These are phyloP conservation scores for Drosophila littoralis DNA, from an alignment of 1,140 invertebrate genomes.

Conservation along the genomic window DNA sequence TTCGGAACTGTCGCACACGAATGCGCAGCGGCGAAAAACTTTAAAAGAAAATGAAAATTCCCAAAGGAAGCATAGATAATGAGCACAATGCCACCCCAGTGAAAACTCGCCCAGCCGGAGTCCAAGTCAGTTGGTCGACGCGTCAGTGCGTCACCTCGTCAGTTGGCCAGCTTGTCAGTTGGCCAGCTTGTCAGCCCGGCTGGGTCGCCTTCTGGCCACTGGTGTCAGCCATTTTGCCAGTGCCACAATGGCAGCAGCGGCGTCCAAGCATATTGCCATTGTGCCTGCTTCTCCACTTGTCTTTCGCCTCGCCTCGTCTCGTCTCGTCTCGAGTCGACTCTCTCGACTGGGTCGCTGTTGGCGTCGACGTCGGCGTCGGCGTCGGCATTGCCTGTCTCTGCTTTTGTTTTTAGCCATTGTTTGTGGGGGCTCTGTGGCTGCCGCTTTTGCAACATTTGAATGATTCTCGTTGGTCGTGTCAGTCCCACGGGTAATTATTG, in stretches of 20 bases:
- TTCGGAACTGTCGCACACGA: slow-evolving; percentile 73
- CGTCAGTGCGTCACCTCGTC: slow-evolving; percentile 10
- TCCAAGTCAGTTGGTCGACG: slow-evolving; percentile 14
- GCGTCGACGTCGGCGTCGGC: slow-evolving; percentile 39
- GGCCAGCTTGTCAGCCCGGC: slow-evolving; percentile 56
- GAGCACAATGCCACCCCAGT: slow-evolving; percentile 50
- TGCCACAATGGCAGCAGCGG: slow-evolving; percentile 46
- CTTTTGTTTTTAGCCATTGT: slow-evolving; percentile 82
- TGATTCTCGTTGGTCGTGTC: slow-evolving; percentile 83
- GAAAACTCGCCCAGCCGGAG: slow-evolving; percentile 55
- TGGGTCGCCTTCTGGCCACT: slow-evolving; percentile 44
- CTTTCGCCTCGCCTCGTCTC: slow-evolving; percentile 5
- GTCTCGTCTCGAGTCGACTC: slow-evolving; percentile 45
- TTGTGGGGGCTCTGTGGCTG: slow-evolving; percentile 54
- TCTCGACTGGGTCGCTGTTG: slow-evolving; percentile 36
- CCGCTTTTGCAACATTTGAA: slow-evolving; percentile 81
- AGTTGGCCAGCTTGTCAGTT: slow-evolving; percentile 31
- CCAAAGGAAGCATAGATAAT: slow-evolving; percentile 83
- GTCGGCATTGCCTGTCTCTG: slow-evolving; percentile 54
- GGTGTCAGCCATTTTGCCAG: slow-evolving; percentile 73
- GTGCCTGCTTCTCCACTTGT: slow-evolving; percentile 37
- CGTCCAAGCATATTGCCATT: slow-evolving; percentile 68
- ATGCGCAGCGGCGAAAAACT: slow-evolving; percentile 67
- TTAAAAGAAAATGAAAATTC: slow-evolving; percentile 81
- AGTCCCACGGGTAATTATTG: slow-evolving; percentile 84